phyloP scores from a whole-genome alignment of 2,888 invertebrate species.

The Acanthosepion pharaonis region DNA sequence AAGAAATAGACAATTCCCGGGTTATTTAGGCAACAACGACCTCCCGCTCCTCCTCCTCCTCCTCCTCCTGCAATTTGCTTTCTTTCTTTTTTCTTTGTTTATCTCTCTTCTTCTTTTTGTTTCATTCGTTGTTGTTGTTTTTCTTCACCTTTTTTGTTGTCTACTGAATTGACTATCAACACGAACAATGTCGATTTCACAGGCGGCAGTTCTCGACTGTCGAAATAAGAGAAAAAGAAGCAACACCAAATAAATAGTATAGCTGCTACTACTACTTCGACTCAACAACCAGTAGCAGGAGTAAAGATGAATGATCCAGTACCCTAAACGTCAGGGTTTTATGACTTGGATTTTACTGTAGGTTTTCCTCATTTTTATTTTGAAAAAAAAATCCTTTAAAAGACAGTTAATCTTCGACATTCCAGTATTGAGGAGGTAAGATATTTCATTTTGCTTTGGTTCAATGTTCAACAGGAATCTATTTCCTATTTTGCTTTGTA shows the following conservation, averaged over 20 bases:
- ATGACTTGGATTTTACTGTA: background rate
- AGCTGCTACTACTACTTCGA: background rate
- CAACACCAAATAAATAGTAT: background rate
- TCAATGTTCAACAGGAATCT: conserved; percentile 9
- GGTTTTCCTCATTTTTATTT: background rate
- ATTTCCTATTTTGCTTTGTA: background rate
- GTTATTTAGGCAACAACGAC: no score
- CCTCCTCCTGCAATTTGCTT: no score
- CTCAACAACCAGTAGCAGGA: conserved; percentile 5
- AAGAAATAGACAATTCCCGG: no score
- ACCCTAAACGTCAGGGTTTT: background rate
- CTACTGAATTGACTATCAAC: background rate
- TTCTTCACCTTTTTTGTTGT: no score
- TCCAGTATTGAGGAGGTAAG: background rate
- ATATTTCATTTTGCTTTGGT: background rate
- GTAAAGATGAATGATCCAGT: conserved; percentile 6
- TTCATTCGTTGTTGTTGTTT: no score
- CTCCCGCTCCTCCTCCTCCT: no score
- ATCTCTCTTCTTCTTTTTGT: no score
- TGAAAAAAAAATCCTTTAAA: background rate
- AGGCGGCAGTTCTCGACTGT: background rate
- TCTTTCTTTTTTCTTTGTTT: no score
- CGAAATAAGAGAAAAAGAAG: background rate
- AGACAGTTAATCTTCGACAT: background rate
- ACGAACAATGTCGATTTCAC: background rate